Evolutionary conservation across 2,888 invertebrate genomes (phyloP).

Genomic region (Mesorhabditis spiculigera): DNA sequence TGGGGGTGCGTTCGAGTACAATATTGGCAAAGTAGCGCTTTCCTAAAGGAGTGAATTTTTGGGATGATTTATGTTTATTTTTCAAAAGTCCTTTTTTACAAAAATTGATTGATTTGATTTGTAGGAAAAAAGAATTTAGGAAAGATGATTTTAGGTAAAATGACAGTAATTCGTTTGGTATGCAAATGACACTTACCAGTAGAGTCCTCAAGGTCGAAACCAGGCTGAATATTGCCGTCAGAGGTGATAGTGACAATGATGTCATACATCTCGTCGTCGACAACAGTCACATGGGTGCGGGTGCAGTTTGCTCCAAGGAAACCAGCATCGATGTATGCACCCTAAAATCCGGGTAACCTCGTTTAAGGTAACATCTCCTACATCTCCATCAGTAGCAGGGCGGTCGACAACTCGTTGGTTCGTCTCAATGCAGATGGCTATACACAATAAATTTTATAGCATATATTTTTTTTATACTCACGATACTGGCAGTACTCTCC

Average conservation of each 20-base stretch:
- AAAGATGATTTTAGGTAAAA: too few relatives aligned
- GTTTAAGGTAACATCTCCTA: conserved; percentile 7
- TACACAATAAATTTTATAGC: conserved; percentile 6
- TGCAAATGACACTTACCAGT: conserved; percentile 17
- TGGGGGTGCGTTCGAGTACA: conserved; percentile 7
- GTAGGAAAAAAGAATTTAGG: too few relatives aligned
- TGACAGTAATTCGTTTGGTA: too few relatives aligned
- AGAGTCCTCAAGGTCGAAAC: conserved; percentile 25
- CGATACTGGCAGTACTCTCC: conserved; percentile 43
- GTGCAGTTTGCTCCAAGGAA: conserved; percentile 29
- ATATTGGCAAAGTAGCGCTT: conserved; percentile 13
- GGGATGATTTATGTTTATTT: background rate
- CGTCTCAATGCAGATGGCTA: conserved; percentile 32
- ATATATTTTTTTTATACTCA: conserved; percentile 12
- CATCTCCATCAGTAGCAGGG: conserved; percentile 15
- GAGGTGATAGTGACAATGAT: conserved; percentile 29
- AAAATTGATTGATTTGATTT: too few relatives aligned
- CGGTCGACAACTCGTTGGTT: conserved; percentile 22
- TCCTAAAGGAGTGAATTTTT: background rate
- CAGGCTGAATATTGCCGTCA: conserved; percentile 25
- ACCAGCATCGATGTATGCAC: conserved; percentile 22
- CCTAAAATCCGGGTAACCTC: conserved; percentile 4
- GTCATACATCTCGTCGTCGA: conserved; percentile 36
- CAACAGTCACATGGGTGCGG: conserved; percentile 20
- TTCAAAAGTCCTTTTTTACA: too few relatives aligned